Evolutionary conservation across 1,140 invertebrate genomes (phyloP), one percentile per base, ranked within the genome.

Genomic region (Brachionus plicatilis): DNA sequence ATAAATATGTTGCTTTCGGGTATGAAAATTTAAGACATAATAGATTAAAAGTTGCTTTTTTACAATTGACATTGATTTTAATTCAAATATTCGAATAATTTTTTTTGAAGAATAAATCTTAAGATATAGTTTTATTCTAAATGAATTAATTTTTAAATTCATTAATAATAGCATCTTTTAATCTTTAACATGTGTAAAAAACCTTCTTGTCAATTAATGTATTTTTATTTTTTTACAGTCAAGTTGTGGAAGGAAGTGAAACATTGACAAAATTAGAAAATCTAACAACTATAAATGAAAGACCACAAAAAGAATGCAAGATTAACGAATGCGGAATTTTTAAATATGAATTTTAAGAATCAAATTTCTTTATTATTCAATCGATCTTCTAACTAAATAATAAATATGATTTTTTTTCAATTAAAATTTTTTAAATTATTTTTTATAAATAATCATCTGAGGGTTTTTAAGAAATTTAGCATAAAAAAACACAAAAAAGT

Each of bases 1-100:
- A 87, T 12, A 89, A 88, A 88, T 90, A 88, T 86, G 89, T 90
- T 33, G 89, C 88, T 65, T 90, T 90, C 87, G 89, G 89, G 89
- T 89, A 72, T 20, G 86, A 86, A 85, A 37, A 37, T 37, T 37
- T 37, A 37, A 37, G 0, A 37, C 0, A 37, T 37, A 37, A 7
- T 3, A 7, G 33, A 37, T 37, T 37, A 37, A 37, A 37, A 37
- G 33, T 37, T 37, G 33, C 33, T 37, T 37, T 29, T 29, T 29
- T 29, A 29, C 3, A 29, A 3, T 29, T 29, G 1, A 29, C 3
- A 29, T 3, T 2, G 1, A 29, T 29, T 29, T 29, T 29, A 29
- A 29, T 29, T 29, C 27, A 29, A 29, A 29, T 29, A 29, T 29
- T 29, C 27, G 3, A 29, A 29, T n/a, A n/a, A n/a, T n/a, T n/a